phyloP scores from a whole-genome alignment of 1,140 invertebrate species.

The Ceratosolen fusciceps region DNA sequence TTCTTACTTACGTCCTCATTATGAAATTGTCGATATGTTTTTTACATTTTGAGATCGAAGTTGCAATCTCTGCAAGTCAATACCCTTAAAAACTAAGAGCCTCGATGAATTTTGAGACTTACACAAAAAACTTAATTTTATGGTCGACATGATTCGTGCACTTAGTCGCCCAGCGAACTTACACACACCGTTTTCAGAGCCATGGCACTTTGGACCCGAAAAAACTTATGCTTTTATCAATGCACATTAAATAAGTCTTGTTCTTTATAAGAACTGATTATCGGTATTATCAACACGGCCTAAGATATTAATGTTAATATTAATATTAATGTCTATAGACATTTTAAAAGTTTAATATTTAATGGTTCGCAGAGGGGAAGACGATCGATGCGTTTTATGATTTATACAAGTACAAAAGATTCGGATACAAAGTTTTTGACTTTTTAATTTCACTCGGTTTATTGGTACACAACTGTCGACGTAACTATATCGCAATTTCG shows the following conservation, averaged over 20 bases:
- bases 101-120: not conserved
- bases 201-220: constrained; percentile 48
- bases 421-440: not conserved
- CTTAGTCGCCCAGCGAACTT: constrained; percentile 46
- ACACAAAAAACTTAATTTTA: not conserved
- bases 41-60: not conserved
- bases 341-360: not conserved
- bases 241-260: not conserved
- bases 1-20: not conserved
- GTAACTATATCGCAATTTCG: not conserved
- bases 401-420: not conserved
- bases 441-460: not conserved
- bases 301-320: not conserved
- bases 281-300: not conserved
- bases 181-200: constrained; percentile 29
- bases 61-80: not conserved
- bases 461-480: not conserved
- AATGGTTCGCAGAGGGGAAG: not conserved
- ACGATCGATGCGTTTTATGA: not conserved
- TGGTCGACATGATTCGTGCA: constrained; percentile 1
- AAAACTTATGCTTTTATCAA: not conserved
- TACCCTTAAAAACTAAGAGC: not conserved
- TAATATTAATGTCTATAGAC: not conserved
- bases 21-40: not conserved
- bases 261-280: not conserved